Base-by-base conservation (phyloP, 2,113 vertebrate species). In the Entelurus aequoreus region DNA sequence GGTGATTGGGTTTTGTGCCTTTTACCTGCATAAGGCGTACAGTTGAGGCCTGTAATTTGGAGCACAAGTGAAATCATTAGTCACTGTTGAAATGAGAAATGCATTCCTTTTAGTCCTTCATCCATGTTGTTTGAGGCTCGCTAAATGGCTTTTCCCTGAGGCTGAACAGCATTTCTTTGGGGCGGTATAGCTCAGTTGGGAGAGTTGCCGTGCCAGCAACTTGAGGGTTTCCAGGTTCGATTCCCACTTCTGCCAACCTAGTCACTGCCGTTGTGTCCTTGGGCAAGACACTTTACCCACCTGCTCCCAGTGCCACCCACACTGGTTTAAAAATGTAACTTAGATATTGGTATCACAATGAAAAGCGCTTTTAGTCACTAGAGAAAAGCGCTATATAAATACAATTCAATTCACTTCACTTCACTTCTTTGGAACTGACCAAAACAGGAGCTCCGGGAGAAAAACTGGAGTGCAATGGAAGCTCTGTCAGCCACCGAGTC, bases 381-480 rank as follows among this genome's bases (percentile, higher is more conserved):
- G 28, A 28, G 28, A 28, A 28, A 28, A 28, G 1, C 28, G 28
- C 28, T 28, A 28, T 28, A 28, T 28, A 2, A 28, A 28, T 28
- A 28, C 3, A 28, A 28, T 28, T 28, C 2, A 28, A 28, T 28
- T 28, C 28, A 28, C 28, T 28, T 28, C 28, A 28, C 28, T 83
- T 28, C 28, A 28, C 28, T 83, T 99, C 93, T 98, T 91, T 95
- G 94, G 95, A 96, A 97, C 94, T 90, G 92, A 97, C 94, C 94
- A 81, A 87, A 87, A 87, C 84, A 99, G 97, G 97, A 98, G 89
- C 97, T 99, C 89, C 97, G 97, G 92, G 90, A 97, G 97, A 99
- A 96, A 99, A 99, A 99, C 96, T 99, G 97, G 97, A 92, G 94
- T 91, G 97, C 94, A 86, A 99, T 99, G 97, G 97, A 98, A 91